Conservation (phyloP, 2,113 vertebrate species). For the Raja brachyura region DNA sequence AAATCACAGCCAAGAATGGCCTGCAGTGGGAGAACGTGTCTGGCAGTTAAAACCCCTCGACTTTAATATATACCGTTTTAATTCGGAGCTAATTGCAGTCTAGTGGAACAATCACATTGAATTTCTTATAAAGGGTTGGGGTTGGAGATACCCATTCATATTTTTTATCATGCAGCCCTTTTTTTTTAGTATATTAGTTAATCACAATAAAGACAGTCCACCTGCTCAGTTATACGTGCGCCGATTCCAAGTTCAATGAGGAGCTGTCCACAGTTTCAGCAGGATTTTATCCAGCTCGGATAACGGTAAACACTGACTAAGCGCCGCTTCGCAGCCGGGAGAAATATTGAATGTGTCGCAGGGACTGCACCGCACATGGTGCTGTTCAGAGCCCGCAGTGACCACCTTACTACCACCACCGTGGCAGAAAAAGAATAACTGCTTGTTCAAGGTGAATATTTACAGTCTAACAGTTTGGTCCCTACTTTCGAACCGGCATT, state of each 20-base stretch:
- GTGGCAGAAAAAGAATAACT: neutral
- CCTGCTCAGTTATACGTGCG: too few relatives aligned
- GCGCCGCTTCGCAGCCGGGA: neutral
- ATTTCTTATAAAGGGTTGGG: neutral
- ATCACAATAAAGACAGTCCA: neutral
- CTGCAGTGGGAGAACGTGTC: slow-evolving; percentile 34
- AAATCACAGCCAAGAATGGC: slow-evolving; percentile 41
- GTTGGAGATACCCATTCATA: neutral
- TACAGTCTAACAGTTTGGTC: neutral
- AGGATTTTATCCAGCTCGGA: neutral
- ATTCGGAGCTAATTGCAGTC: neutral
- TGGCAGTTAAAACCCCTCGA: neutral
- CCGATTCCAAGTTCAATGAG: neutral
- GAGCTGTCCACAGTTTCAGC: slow-evolving; percentile 27
- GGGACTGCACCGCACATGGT: neutral
- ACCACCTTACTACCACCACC: neutral
- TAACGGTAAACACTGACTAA: neutral
- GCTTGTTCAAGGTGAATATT: too few relatives aligned
- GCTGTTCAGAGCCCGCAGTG: neutral
- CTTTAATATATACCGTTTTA: neutral
- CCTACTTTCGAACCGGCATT: neutral
- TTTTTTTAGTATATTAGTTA: neutral
- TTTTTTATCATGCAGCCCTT: neutral
- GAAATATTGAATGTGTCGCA: neutral
- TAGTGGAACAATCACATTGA: neutral